Percentiles rank a stretch among this genome's conserved stretches.
Evolutionary conservation across 2,888 invertebrate genomes (phyloP).

Genomic region (Cartodere bifasciata): DNA sequence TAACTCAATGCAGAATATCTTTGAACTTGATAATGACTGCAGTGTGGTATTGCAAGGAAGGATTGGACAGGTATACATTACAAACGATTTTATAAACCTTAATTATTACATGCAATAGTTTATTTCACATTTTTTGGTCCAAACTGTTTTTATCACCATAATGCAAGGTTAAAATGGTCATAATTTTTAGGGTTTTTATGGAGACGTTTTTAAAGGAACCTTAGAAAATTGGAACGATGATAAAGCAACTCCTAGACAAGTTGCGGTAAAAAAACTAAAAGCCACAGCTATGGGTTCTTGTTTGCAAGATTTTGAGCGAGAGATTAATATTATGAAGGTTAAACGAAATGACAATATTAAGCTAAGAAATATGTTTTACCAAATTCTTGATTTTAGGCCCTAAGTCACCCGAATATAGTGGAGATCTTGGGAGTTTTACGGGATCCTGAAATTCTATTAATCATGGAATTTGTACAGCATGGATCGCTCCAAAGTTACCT

Average conservation of each 20-base stretch:
- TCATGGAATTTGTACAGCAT: constrained; percentile 81
- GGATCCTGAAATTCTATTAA: constrained; percentile 64
- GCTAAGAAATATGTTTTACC: background rate
- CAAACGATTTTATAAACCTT: background rate
- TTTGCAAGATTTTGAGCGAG: constrained; percentile 66
- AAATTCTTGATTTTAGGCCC: constrained; percentile 39
- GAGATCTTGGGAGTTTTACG: constrained; percentile 72
- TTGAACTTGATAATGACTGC: constrained; percentile 43
- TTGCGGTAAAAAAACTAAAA: constrained; percentile 58
- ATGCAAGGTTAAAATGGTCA: background rate
- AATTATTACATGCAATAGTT: constrained; percentile 2
- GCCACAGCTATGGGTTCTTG: constrained; percentile 37
- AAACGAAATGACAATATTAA: background rate
- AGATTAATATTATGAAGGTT: constrained; percentile 81
- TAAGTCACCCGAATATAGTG: constrained; percentile 80
- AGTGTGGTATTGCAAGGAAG: constrained; percentile 47
- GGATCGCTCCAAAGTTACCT: constrained; percentile 75
- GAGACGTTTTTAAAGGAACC: constrained; percentile 69
- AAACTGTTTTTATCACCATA: constrained; percentile 18
- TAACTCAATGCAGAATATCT: constrained; percentile 40
- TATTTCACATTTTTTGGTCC: constrained; percentile 9
- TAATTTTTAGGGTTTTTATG: constrained; percentile 64
- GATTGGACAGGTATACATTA: constrained; percentile 42
- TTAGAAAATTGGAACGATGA: constrained; percentile 47
- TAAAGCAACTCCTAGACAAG: constrained; percentile 40